Evolutionary conservation across 2,797 vertebrate genomes (phyloP), one percentile per base, ranked within the genome.

Genomic region (Ctenosaura bakeri): DNA sequence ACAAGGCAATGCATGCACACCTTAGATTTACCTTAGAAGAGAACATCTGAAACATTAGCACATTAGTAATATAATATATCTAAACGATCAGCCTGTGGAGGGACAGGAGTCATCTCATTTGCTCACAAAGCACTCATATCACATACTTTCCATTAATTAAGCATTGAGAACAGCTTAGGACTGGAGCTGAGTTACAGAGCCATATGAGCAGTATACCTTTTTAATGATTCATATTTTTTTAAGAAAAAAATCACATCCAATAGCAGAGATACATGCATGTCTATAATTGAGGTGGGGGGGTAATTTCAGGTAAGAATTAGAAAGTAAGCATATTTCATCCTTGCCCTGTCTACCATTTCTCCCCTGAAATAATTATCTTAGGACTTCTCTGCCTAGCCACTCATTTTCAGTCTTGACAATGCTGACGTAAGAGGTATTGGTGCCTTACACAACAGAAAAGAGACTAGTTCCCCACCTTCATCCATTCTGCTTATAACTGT

Each of bases 121-220:
- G 81, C 78, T 38, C 35, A 54, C 66, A 89, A 93, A 90, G 54
- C 83, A 93, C 90, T 91, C 52, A 74, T 76, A 90, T 82, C 87
- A 88, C 93, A 52, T 26, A 69, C 35, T 77, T 73, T 38, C 35
- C 76, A 20, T 85, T 54, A 52, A 66, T 56, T 66, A 85, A 78
- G 56, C 69, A 91, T 87, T 0, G 5, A 26, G 42, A 88, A 82
- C 64, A 90, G 64, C 89, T 88, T 92, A 94, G 85, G 81, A 87
- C 83, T 24, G 50, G 0, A 78, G 56, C 0, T 81, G 74, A 13
- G 77, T 10, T 26, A 74, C 2, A 35, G 54, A 59, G 0, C 66
- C 54, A 32, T 46, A 64, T 76, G 38, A 93, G 35, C 6, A 73
- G 89, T 0, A 0, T n/a, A 77, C 8, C 32, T 77, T 66, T 66